A percentile compares a stretch with the other conserved stretches of the same genome.
These are phyloP conservation scores for Scolopax bukidnonensis DNA, from an alignment of 2,797 vertebrate species.

Conservation along the genomic window DNA sequence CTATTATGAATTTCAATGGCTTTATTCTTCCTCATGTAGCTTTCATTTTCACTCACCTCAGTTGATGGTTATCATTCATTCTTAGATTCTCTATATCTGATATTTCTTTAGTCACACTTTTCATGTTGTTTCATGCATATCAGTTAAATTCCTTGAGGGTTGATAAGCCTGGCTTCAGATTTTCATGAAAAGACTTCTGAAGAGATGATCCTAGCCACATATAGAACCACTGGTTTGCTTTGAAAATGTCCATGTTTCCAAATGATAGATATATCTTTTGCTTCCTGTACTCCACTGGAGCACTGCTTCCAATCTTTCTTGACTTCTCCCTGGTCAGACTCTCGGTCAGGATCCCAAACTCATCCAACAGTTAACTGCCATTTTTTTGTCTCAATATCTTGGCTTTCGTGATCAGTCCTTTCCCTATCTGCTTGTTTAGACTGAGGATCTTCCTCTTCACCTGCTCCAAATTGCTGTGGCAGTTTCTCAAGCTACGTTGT, in stretches of 20 bases:
- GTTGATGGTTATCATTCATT: background rate
- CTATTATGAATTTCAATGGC: background rate
- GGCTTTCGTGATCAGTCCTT: background rate
- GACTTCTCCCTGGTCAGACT: background rate
- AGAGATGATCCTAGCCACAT: background rate
- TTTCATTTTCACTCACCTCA: conserved; percentile 44
- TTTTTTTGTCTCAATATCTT: background rate
- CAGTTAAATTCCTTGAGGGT: background rate
- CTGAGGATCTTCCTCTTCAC: background rate
- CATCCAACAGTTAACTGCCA: background rate
- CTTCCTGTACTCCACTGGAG: background rate
- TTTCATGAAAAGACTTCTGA: background rate
- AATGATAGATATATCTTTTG: background rate
- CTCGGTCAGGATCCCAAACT: background rate
- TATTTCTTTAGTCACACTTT: background rate
- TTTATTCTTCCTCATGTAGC: conserved; percentile 3
- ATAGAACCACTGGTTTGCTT: background rate
- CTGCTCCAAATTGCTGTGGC: background rate
- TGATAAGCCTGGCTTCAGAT: background rate
- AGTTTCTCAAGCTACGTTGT: background rate
- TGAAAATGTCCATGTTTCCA: background rate
- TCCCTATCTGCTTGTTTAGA: background rate
- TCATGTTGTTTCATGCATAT: background rate
- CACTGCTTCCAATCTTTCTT: background rate
- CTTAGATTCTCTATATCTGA: background rate